Evolutionary conservation across 2,888 invertebrate genomes (phyloP).

Genomic region (Mongoloraphidia duomilia): DNA sequence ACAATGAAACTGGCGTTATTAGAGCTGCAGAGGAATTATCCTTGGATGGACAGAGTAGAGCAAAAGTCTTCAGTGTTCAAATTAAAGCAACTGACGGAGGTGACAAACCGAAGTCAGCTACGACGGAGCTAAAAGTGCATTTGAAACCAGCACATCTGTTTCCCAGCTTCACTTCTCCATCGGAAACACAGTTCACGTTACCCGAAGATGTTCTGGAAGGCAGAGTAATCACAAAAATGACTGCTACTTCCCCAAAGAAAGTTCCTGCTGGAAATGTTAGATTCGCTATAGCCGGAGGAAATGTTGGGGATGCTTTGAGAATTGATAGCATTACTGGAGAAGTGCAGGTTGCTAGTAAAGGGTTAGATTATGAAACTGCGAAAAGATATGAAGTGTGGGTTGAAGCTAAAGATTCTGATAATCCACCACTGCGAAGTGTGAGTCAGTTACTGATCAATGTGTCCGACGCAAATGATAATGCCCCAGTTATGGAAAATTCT

Average conservation of each 20-base stretch:
- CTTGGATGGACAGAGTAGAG: conserved; percentile 34
- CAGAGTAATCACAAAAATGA: conserved; percentile 58
- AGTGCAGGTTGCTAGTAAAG: conserved; percentile 61
- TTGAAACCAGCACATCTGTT: conserved; percentile 64
- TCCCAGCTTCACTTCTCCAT: conserved; percentile 59
- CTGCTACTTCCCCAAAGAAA: conserved; percentile 67
- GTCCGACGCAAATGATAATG: conserved; percentile 85
- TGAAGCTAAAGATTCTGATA: conserved; percentile 75
- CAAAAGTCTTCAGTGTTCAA: conserved; percentile 50
- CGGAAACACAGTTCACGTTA: conserved; percentile 54
- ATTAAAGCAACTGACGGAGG: conserved; percentile 77
- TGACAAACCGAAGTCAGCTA: conserved; percentile 47
- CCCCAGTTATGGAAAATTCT: conserved; percentile 64
- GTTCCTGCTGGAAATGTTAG: conserved; percentile 53
- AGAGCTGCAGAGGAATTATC: conserved; percentile 59
- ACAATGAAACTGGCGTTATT: conserved; percentile 73
- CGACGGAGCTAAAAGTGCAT: conserved; percentile 60
- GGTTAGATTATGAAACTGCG: conserved; percentile 73
- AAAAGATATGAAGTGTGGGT: conserved; percentile 83
- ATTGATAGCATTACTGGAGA: conserved; percentile 69
- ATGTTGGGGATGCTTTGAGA: conserved; percentile 71
- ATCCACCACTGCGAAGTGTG: conserved; percentile 65
- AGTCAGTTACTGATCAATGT: conserved; percentile 75
- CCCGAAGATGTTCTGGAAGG: conserved; percentile 69
- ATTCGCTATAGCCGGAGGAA: conserved; percentile 87